Percentiles rank a stretch among this genome's conserved stretches.
Evolutionary conservation across 2,888 invertebrate species (phyloP).

Genomic region (Sarcophaga carnaria): DNA sequence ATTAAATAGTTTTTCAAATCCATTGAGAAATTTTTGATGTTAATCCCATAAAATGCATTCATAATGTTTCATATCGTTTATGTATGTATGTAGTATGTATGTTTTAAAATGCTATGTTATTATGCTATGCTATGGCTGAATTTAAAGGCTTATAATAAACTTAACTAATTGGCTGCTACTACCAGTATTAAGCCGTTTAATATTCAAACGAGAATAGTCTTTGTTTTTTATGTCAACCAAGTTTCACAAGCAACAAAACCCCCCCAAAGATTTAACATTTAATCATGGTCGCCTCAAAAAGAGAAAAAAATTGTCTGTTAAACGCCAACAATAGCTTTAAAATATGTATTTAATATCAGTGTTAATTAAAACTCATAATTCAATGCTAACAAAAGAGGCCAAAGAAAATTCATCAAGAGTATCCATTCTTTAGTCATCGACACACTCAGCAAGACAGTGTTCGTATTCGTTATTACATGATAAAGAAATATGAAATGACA

Average conservation of each 20-base stretch:
- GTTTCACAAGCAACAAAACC: conserved; percentile 23
- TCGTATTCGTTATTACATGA: neutral
- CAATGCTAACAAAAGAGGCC: conserved; percentile 40
- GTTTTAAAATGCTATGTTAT: no score
- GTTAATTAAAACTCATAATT: conserved; percentile 59
- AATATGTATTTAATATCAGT: conserved; percentile 20
- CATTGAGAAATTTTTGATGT: conserved; percentile 36
- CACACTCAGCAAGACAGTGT: neutral
- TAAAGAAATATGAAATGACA: neutral
- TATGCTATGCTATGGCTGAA: conserved; percentile 19
- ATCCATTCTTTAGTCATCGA: neutral
- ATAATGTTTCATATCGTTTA: neutral
- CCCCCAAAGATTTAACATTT: conserved; percentile 13
- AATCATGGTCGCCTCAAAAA: neutral
- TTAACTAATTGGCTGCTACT: conserved; percentile 56
- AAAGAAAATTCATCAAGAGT: conserved; percentile 54
- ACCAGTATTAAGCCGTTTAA: conserved; percentile 6
- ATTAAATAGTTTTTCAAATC: conserved; percentile 26
- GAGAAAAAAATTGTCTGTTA: neutral
- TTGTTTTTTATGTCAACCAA: conserved; percentile 5
- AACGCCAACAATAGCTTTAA: neutral
- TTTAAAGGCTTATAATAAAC: conserved; percentile 46
- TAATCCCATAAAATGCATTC: conserved; percentile 27
- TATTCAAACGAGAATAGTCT: neutral
- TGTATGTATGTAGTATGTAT: neutral